A percentile compares a stretch with the other conserved stretches of the same genome.
Conservation (phyloP, 2,113 vertebrate species). For the Vulpes vulpes region DNA sequence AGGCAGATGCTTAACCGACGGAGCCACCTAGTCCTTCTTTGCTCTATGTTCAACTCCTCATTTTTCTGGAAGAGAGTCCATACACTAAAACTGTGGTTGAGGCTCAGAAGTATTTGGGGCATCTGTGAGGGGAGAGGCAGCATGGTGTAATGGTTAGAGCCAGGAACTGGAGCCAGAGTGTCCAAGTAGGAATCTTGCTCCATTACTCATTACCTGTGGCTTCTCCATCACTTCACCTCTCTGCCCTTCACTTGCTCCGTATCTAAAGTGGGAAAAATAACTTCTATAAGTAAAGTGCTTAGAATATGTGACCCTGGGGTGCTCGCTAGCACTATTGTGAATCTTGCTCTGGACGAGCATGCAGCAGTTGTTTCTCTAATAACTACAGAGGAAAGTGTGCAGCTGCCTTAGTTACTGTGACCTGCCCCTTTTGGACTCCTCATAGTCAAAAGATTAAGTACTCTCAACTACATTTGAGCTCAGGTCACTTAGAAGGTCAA, state of each 20-base stretch:
- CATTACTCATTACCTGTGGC: neutral
- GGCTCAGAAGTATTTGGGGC: neutral
- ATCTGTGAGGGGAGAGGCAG: neutral
- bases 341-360: neutral
- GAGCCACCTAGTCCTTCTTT: neutral
- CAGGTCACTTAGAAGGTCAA: neutral
- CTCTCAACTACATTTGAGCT: neutral
- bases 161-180: neutral
- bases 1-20: too few relatives aligned
- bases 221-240: neutral
- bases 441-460: neutral
- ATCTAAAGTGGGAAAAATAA: neutral
- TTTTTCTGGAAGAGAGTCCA: neutral
- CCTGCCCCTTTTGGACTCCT: neutral
- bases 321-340: neutral
- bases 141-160: neutral
- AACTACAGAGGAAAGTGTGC: neutral
- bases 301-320: neutral
- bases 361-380: neutral
- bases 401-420: neutral
- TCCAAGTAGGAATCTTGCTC: neutral
- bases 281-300: neutral
- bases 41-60: neutral
- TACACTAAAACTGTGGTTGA: neutral
- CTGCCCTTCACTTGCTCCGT: neutral